phyloP scores from a whole-genome alignment of 1,140 invertebrate genomes.

The Potamilus streckersoni region DNA sequence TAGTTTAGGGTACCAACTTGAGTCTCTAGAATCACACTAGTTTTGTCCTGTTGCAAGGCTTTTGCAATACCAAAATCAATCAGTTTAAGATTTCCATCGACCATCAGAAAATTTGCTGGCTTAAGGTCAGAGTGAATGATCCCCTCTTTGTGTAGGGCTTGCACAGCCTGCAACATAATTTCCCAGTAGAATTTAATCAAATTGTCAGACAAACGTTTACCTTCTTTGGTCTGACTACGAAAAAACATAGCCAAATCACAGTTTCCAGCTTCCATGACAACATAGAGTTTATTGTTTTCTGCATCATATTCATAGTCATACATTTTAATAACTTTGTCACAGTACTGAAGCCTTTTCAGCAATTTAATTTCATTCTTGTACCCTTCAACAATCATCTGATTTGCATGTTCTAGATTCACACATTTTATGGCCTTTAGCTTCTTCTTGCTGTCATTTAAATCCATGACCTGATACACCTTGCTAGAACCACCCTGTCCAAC shows the following conservation, averaged over 20 bases:
- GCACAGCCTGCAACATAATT: slow-evolving; percentile 92
- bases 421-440: slow-evolving; percentile 73
- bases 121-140: slow-evolving; percentile 98
- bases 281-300: slow-evolving; percentile 73
- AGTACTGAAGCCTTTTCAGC: slow-evolving; percentile 85
- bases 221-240: slow-evolving; percentile 67
- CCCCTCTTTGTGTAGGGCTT: slow-evolving; percentile 90
- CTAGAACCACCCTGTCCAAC: slow-evolving; percentile 76
- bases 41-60: slow-evolving; percentile 87
- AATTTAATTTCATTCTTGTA: slow-evolving; percentile 93
- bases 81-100: slow-evolving; percentile 87
- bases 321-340: slow-evolving; percentile 84
- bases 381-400: slow-evolving; percentile 78
- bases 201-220: slow-evolving; percentile 73
- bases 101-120: slow-evolving; percentile 95
- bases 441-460: slow-evolving; percentile 53
- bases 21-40: slow-evolving; percentile 86
- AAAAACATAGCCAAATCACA: slow-evolving; percentile 86
- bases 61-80: slow-evolving; percentile 99
- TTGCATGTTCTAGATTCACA: slow-evolving; percentile 56
- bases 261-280: slow-evolving; percentile 95
- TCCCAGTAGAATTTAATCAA: slow-evolving; percentile 91
- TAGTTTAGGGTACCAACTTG: slow-evolving; percentile 91
- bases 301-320: slow-evolving; percentile 76
- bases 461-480: slow-evolving; percentile 70